Percentiles rank a stretch among this genome's conserved stretches.
These are phyloP conservation scores for Hemistola chrysoprasaria DNA, from an alignment of 2,888 invertebrate species.

Conservation along the genomic window DNA sequence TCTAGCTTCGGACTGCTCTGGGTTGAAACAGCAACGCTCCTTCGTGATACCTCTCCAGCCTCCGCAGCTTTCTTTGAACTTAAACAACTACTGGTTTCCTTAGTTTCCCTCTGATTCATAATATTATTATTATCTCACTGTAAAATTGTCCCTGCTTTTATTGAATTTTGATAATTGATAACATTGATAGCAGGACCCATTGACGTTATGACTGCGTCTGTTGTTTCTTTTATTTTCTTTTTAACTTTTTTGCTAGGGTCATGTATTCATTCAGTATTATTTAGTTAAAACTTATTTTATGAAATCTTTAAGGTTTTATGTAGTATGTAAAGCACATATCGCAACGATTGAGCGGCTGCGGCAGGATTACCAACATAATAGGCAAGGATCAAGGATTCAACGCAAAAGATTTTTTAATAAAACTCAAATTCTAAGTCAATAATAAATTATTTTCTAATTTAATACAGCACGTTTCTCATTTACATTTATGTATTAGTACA, in stretches of 20 bases:
- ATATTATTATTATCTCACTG: too few relatives aligned
- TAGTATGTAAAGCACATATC: too few relatives aligned
- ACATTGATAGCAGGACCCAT: too few relatives aligned
- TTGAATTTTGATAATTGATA: constrained; percentile 3
- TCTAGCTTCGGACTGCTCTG: constrained; percentile 33
- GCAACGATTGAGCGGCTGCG: too few relatives aligned
- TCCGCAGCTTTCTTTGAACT: constrained; percentile 40
- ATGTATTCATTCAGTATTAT: too few relatives aligned
- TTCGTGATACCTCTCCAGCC: constrained; percentile 30
- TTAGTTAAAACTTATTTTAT: too few relatives aligned
- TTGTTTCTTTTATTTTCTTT: not conserved
- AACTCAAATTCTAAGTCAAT: constrained; percentile 45
- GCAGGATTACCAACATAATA: too few relatives aligned
- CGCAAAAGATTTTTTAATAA: constrained; percentile 34
- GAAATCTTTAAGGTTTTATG: too few relatives aligned
- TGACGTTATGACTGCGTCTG: too few relatives aligned
- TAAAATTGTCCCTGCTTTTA: constrained; percentile 1
- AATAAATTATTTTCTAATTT: constrained; percentile 59
- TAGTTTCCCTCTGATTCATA: constrained; percentile 46
- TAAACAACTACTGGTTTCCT: constrained; percentile 42
- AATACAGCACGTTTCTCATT: constrained; percentile 72
- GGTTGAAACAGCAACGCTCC: constrained; percentile 35
- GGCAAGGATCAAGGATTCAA: too few relatives aligned
- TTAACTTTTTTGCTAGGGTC: not conserved
- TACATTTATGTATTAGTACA: constrained; percentile 56